Base-by-base conservation (phyloP, 2,113 vertebrate genomes). In the Hiodon tergisus region DNA sequence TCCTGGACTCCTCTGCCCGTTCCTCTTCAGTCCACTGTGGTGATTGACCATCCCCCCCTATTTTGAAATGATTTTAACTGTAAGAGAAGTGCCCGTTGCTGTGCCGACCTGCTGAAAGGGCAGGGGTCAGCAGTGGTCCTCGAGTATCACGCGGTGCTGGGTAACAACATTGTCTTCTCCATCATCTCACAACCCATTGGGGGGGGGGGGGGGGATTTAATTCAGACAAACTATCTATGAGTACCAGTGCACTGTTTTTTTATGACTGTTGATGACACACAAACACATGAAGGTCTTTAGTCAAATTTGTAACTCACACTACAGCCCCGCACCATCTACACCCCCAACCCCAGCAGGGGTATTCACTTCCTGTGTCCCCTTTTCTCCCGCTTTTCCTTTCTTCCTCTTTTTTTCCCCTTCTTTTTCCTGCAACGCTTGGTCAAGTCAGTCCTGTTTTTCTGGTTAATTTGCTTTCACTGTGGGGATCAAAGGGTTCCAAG, bases 121-220 rank as follows among this genome's bases (percentile, higher is more conserved):
- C 46, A 48, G 14, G n/a, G 13, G 57, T 59, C 46, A 55, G 57
- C 2, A 9, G 31, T 17, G 70, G 9, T 71, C 55, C 70, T n/a
- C 47, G 55, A 47, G 70, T 54, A 16, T 71, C 31, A 6, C 16
- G 88, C 85, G 90, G 88, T 91, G 83, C 86, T 86, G 86, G 87
- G 83, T 89, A 91, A 93, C 93, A 85, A 89, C 86, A 89, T 83
- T 87, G 31, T 31, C 31, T 31, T 31, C 31, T 84, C 86, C 75
- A 68, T 48, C 81, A 82, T 59, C 59, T 90, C 82, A 85, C 77
- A 72, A 78, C 85, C 87, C 82, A 83, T 60, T 73, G 67, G 85
- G 65, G 80, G 79, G 82, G 85, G 65, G 80, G 79, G 82, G 84
- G 82, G 83, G 85, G 76, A 71, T 85, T 84, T 79, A 78, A 84